Evolutionary conservation across 2,113 vertebrate species (phyloP), one percentile per base, ranked within the genome.

Genomic region (Colius striatus): DNA sequence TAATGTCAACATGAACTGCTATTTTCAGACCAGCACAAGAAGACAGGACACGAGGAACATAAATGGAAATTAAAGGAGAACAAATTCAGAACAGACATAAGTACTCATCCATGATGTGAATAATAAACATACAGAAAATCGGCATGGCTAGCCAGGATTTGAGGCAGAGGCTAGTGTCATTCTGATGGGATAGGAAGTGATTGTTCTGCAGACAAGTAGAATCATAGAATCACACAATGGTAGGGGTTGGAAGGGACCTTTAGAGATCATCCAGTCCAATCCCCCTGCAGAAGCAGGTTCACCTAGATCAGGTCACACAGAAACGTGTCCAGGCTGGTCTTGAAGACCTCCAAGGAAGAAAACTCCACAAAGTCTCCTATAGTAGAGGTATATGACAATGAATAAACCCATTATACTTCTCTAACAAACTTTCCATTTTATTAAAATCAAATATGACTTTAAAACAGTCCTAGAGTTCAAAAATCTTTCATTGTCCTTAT

Each of bases 21-120:
- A 82, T 97, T 96, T 96, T 98, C 94, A 95, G 84, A 87, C 34
- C 75, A 87, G 91, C 60, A 61, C 55, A 94, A 94, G 95, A 95
- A 97, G 92, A 86, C 43, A 96, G 88, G 88, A 95, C 79, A 95
- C 94, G 91, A 89, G 80, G 89, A 95, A 92, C 92, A 97, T 91
- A 92, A 96, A 95, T 90, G 92, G 50, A 92, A 96, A 97, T 95
- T 95, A 95, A 97, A 96, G 94, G 81, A 96, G 90, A 95, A 96
- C 83, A 97, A 96, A 97, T 94, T 97, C 95, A 95, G 92, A 96
- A 84, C 34, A 97, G 81, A 79, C 62, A 50, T 81, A 96, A 94
- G 84, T 88, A 92, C 84, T 96, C 47, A 85, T 75, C 89, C 79
- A 67, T 97, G 92, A 95, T 82, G 27, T 68, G 94, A 97, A 97